Conservation (phyloP, 1,140 invertebrate species). For the Drosophila parabipectinata region DNA sequence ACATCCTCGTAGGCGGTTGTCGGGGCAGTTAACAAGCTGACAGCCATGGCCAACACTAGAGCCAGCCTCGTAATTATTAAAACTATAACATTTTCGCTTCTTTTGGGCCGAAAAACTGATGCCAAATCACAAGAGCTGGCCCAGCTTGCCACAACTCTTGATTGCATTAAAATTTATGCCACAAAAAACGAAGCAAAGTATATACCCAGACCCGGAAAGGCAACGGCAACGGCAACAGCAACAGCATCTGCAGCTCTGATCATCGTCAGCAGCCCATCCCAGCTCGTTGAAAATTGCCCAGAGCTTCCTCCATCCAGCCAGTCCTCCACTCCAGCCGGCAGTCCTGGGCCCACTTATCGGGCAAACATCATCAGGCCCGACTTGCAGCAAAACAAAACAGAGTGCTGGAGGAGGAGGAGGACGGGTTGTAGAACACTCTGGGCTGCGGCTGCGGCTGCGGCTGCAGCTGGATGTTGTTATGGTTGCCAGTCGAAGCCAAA, state of each 20-base stretch:
- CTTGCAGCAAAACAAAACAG: conserved; percentile 24
- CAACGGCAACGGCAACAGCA: conserved; percentile 1
- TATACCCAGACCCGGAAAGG: conserved; percentile 13
- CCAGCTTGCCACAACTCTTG: conserved; percentile 15
- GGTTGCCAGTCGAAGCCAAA: conserved; percentile 56
- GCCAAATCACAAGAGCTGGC: conserved; percentile 16
- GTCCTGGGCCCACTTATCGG: conserved; percentile 57
- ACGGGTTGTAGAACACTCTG: conserved; percentile 22
- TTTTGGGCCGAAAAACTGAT: conserved; percentile 9
- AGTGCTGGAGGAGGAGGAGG: conserved; percentile 33
- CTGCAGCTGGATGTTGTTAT: background rate
- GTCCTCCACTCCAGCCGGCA: background rate
- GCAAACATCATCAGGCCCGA: conserved; percentile 63
- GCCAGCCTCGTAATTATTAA: background rate
- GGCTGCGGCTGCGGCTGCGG: conserved; percentile 34
- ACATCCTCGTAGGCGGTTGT: conserved; percentile 35
- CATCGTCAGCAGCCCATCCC: conserved; percentile 27
- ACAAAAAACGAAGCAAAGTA: conserved; percentile 6
- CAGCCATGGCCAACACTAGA: conserved; percentile 14
- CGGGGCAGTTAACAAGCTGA: conserved; percentile 57
- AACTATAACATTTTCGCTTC: background rate
- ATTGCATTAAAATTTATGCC: conserved; percentile 59
- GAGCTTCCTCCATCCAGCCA: conserved; percentile 1
- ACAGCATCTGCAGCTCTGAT: conserved; percentile 33
- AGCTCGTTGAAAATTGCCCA: conserved; percentile 56